A percentile compares a stretch with the other conserved stretches of the same genome.
phyloP scores from a whole-genome alignment of 2,797 vertebrate species.

The Clangula hyemalis region DNA sequence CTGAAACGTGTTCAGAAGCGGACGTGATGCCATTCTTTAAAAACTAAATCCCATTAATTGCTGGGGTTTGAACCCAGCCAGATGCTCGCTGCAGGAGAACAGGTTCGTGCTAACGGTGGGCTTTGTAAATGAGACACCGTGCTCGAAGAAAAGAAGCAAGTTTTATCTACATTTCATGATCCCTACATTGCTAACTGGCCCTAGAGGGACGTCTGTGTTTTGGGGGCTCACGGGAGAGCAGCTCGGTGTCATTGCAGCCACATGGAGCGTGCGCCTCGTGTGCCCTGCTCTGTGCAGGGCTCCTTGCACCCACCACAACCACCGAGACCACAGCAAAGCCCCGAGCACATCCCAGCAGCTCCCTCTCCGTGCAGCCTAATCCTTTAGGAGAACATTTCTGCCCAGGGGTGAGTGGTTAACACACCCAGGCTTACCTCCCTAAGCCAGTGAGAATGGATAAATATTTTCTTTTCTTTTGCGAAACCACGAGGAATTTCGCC shows the following conservation, averaged over 20 bases:
- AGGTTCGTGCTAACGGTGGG: neutral
- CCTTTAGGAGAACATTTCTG: neutral
- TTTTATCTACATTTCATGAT: neutral
- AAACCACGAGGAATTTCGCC: constrained; percentile 49
- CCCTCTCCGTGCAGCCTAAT: neutral
- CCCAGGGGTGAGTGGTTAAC: neutral
- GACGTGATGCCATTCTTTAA: neutral
- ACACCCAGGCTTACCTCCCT: neutral
- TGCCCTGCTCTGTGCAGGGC: neutral
- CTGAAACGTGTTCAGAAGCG: neutral
- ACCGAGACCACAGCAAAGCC: neutral
- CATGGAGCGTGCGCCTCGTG: accelerated
- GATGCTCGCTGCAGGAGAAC: neutral
- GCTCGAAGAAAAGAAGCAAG: neutral
- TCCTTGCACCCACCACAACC: neutral
- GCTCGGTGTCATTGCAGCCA: neutral
- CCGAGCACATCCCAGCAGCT: neutral
- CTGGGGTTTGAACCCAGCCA: neutral
- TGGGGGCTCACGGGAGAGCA: neutral
- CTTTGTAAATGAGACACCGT: neutral
- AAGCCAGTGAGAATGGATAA: constrained; percentile 21
- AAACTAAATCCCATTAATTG: neutral
- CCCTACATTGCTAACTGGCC: neutral
- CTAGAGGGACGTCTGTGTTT: neutral
- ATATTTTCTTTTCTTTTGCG: constrained; percentile 58